A percentile compares a stretch with the other conserved stretches of the same genome.
Evolutionary conservation across 2,113 vertebrate genomes (phyloP).

Genomic region (Periophthalmodon schlosseri): DNA sequence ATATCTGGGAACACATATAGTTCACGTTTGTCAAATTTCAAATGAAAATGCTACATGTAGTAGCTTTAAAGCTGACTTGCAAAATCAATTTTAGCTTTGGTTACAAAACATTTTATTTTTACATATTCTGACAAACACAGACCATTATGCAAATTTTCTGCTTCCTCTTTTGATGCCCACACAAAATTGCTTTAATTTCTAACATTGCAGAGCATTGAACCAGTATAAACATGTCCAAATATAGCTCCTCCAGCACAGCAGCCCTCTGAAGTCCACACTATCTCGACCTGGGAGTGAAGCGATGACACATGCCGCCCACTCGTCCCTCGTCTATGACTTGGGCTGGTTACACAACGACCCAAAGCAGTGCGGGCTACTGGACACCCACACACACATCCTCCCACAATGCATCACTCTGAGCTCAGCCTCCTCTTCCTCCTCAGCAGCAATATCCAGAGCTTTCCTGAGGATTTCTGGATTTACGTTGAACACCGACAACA

Average conservation of each 20-base stretch:
- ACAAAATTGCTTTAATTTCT: slow-evolving; percentile 35
- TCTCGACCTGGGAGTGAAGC: slow-evolving; percentile 73
- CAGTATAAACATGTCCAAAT: slow-evolving; percentile 69
- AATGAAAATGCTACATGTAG: too few species aligned
- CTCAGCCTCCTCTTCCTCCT: slow-evolving; percentile 58
- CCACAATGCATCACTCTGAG: slow-evolving; percentile 62
- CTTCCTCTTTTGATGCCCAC: slow-evolving; percentile 27
- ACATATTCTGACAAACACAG: slow-evolving; percentile 20
- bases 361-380: slow-evolving; percentile 62
- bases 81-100: background rate
- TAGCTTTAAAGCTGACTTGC: background rate
- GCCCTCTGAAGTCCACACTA: slow-evolving; percentile 74
- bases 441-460: slow-evolving; percentile 36
- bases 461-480: slow-evolving; percentile 52
- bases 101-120: slow-evolving; percentile 8
- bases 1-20: too few species aligned
- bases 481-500: slow-evolving; percentile 40
- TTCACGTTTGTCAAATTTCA: too few species aligned
- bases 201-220: slow-evolving; percentile 36
- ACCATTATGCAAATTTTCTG: slow-evolving; percentile 19
- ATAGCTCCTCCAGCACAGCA: slow-evolving; percentile 45
- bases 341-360: slow-evolving; percentile 75
- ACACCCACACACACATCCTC: slow-evolving; percentile 75
- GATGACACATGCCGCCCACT: slow-evolving; percentile 79
- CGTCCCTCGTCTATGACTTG: slow-evolving; percentile 74